Conservation (phyloP, 2,113 vertebrate genomes). For the Callionymus lyra region DNA sequence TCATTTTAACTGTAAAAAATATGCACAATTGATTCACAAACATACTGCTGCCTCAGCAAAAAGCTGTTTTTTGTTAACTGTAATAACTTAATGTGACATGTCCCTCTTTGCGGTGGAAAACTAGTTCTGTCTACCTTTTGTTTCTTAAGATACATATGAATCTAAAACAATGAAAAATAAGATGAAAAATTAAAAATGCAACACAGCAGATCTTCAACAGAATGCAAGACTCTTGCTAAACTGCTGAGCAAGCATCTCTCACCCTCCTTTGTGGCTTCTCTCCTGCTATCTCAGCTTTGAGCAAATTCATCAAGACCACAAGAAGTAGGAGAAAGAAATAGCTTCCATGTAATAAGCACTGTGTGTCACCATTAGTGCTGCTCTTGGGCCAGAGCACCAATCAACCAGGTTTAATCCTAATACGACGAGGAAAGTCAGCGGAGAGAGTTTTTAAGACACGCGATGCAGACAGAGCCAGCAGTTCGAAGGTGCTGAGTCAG, state of each 20-base stretch:
- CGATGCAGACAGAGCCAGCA: slow-evolving; percentile 20
- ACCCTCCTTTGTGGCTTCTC: slow-evolving; percentile 11
- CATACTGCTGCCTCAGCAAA: too few species aligned
- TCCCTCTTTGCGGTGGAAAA: too few species aligned
- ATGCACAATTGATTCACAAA: too few species aligned
- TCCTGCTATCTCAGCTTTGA: slow-evolving; percentile 11
- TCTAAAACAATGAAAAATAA: too few species aligned
- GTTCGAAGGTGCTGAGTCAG: slow-evolving; percentile 1
- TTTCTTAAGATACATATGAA: too few species aligned
- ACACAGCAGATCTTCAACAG: too few species aligned
- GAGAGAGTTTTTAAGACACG: slow-evolving; percentile 26
- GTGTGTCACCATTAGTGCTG: slow-evolving; percentile 23
- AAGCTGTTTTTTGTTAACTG: too few species aligned
- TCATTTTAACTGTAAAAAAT: too few species aligned
- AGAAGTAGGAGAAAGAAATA: slow-evolving; percentile 14
- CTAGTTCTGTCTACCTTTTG: too few species aligned
- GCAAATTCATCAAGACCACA: slow-evolving; percentile 10
- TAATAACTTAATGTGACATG: too few species aligned
- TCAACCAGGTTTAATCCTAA: slow-evolving; percentile 49
- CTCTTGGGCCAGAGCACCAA: slow-evolving; percentile 21
- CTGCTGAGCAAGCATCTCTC: slow-evolving; percentile 14
- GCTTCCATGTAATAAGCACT: slow-evolving; percentile 32
- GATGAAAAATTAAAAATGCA: too few species aligned
- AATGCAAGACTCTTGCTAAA: neutral
- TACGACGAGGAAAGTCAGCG: slow-evolving; percentile 31